These are phyloP conservation scores for Peromyscus nudipes DNA, from an alignment of 2,797 vertebrate species.

Conservation along the genomic window DNA sequence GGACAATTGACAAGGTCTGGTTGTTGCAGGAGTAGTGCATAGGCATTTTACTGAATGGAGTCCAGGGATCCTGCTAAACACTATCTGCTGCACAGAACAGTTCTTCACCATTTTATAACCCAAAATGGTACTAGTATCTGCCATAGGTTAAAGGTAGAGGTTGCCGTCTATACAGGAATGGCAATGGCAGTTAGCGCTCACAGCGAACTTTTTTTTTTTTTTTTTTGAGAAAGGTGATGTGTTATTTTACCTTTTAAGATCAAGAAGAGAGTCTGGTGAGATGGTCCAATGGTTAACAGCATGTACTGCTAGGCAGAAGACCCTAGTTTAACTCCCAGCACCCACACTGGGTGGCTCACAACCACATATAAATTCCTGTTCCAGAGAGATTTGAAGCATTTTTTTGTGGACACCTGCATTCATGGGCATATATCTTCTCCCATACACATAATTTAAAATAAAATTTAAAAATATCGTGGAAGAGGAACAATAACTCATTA, in stretches of 20 bases:
- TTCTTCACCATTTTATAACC: background rate
- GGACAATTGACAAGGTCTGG: background rate
- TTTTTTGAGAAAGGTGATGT: background rate
- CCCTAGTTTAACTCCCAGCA: background rate
- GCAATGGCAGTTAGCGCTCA: background rate
- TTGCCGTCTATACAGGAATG: background rate
- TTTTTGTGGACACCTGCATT: background rate
- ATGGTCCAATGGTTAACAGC: background rate
- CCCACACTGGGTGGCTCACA: background rate
- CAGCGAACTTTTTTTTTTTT: background rate
- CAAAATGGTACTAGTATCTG: background rate
- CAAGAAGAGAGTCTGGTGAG: background rate
- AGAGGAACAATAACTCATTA: background rate
- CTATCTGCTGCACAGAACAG: background rate
- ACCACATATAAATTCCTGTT: background rate
- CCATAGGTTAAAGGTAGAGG: background rate
- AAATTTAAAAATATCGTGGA: background rate
- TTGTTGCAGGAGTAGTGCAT: background rate
- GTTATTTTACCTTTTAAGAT: slow-evolving; percentile 42
- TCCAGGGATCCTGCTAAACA: background rate
- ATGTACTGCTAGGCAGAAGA: background rate
- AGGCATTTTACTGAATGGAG: background rate
- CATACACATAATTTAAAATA: background rate
- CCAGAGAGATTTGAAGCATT: background rate
- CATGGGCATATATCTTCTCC: background rate